A percentile compares a stretch with the other conserved stretches of the same genome.
These are phyloP conservation scores for Lepidocyrtinus sp. DNA, from an alignment of 2,888 invertebrate genomes.

Conservation along the genomic window DNA sequence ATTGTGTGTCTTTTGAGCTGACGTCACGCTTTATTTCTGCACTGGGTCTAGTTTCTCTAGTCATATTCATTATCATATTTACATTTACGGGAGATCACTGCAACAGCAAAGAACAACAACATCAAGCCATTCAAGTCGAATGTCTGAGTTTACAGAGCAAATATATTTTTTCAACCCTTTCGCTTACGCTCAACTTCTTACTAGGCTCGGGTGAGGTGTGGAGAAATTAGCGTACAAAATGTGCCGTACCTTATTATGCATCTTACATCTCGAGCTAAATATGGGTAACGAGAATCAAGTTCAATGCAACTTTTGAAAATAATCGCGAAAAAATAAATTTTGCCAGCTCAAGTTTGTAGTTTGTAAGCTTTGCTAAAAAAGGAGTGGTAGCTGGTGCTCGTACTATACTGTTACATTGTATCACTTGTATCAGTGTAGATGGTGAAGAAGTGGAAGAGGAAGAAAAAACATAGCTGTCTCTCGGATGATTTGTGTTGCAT, in stretches of 20 bases:
- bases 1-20: slow-evolving; percentile 13
- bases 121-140: too few species aligned
- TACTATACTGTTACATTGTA: too few species aligned
- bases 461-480: background rate
- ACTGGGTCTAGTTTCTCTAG: too few species aligned
- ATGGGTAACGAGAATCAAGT: slow-evolving; percentile 30
- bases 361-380: background rate
- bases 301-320: slow-evolving; percentile 24
- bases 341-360: background rate
- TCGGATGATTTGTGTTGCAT: background rate
- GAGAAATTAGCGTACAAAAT: slow-evolving; percentile 2
- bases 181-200: background rate
- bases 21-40: slow-evolving; percentile 49
- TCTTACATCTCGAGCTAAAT: slow-evolving; percentile 20
- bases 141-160: too few species aligned
- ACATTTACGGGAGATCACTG: slow-evolving; percentile 35
- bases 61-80: slow-evolving; percentile 8
- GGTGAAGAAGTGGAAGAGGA: background rate
- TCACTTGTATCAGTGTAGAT: too few species aligned
- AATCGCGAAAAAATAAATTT: too few species aligned
- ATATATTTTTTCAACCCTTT: too few species aligned
- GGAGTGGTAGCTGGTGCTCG: background rate
- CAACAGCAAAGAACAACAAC: slow-evolving; percentile 23
- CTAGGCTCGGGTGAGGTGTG: background rate
- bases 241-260: background rate